phyloP scores from a whole-genome alignment of 2,888 invertebrate genomes.

The Oscheius myriophilus region DNA sequence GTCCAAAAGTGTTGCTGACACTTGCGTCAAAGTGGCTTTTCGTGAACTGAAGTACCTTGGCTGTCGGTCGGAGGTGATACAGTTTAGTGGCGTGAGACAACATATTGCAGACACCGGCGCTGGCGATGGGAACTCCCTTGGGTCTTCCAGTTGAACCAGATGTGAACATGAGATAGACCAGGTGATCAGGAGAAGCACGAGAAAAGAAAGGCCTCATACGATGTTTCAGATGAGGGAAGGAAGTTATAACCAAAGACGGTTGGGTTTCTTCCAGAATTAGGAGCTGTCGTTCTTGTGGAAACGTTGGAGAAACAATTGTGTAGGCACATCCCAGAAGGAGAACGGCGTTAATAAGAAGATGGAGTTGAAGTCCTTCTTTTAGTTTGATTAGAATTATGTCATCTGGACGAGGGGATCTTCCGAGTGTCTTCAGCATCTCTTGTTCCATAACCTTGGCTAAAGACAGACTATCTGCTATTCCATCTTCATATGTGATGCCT shows the following conservation, averaged over 20 bases:
- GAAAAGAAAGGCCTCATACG: not conserved
- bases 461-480: not conserved
- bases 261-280: not conserved
- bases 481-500: not conserved
- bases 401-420: constrained; percentile 9
- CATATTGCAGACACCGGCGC: constrained; percentile 6
- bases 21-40: constrained; percentile 22
- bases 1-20: constrained; percentile 20
- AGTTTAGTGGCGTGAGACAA: constrained; percentile 11
- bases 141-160: constrained; percentile 65
- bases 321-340: constrained; percentile 23
- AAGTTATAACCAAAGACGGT: not conserved
- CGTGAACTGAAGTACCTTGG: constrained; percentile 11
- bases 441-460: not conserved
- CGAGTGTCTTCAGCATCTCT: not conserved
- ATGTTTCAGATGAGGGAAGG: no score
- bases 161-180: constrained; percentile 59
- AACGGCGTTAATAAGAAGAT: constrained; percentile 4
- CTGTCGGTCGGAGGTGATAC: not conserved
- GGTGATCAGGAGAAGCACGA: constrained; percentile 6
- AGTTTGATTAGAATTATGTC: constrained; percentile 11
- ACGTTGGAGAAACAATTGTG: not conserved
- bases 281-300: not conserved
- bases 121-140: constrained; percentile 47
- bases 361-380: constrained; percentile 7